A percentile compares a stretch with the other conserved stretches of the same genome.
phyloP scores from a whole-genome alignment of 2,797 vertebrate species.

The Parambassis ranga region DNA sequence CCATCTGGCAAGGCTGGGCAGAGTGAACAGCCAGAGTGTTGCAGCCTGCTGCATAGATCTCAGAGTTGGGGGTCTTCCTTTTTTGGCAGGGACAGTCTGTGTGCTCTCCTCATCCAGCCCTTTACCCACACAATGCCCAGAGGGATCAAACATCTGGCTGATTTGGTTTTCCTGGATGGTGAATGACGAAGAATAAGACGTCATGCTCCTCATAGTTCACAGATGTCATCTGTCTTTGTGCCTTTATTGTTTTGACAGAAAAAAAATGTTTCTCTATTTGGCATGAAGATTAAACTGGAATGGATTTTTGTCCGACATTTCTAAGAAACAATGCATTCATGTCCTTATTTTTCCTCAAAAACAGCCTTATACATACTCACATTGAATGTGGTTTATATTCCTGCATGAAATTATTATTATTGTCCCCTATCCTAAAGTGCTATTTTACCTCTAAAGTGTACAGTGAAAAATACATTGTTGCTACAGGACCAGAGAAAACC shows the following conservation, averaged over 20 bases:
- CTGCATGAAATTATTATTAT: too few relatives aligned
- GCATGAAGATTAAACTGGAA: background rate
- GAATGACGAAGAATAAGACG: slow-evolving; percentile 32
- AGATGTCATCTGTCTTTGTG: background rate
- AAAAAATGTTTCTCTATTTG: background rate
- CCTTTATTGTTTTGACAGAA: background rate
- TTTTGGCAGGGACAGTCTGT: slow-evolving; percentile 51
- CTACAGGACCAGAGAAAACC: too few relatives aligned
- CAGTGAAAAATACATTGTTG: too few relatives aligned
- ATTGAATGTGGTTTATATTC: too few relatives aligned
- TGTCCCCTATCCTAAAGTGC: too few relatives aligned
- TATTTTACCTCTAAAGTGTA: too few relatives aligned
- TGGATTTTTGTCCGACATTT: too few relatives aligned
- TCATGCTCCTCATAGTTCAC: background rate
- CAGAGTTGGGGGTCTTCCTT: slow-evolving; percentile 52
- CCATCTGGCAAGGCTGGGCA: slow-evolving; percentile 79
- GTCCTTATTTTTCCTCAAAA: too few relatives aligned
- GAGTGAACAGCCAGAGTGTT: slow-evolving; percentile 57
- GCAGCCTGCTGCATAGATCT: slow-evolving; percentile 64
- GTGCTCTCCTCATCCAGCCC: slow-evolving; percentile 37
- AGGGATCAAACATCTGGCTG: slow-evolving; percentile 53
- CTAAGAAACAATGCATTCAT: background rate
- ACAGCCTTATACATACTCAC: background rate
- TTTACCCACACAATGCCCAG: slow-evolving; percentile 12
- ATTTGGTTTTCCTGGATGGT: slow-evolving; percentile 28